Base-by-base conservation (phyloP, 2,797 vertebrate species). In the Poecilia picta region DNA sequence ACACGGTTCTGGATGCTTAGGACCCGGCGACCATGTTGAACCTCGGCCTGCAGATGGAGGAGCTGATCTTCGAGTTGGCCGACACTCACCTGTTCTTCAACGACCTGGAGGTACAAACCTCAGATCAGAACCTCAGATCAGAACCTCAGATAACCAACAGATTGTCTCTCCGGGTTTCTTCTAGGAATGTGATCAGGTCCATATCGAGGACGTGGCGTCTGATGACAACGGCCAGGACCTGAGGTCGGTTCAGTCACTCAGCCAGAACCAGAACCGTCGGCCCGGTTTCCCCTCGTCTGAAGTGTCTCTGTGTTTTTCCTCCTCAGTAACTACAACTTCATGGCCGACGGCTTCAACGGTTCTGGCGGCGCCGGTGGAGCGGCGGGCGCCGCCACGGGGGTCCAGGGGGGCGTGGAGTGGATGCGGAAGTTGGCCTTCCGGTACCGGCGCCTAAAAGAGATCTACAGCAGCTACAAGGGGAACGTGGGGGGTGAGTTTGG, bases 51-150 rank as follows among this genome's bases (percentile, higher is more conserved):
- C 98, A 97, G 81, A 99, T 99, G 98, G 98, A 99, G 93, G 98
- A 99, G 93, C 96, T 99, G 94, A 99, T 99, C 92, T 99, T 99
- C 89, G 98, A 99, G 95, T 97, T 99, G 70, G 98, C 98, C 45
- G 98, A 99, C 94, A 99, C 97, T 25, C 98, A 99, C 87, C 96
- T 99, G 2, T 99, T 99, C 96, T 99, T 99, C 95, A 99, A 99
- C 76, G 98, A 99, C 90, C 95, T 99, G 87, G 98, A 99, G 97
- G 98, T 99, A 47, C 13, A 2, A 28, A 3, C 4, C 23, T n/a
- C n/a, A n/a, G n/a, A 55, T 2, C 20, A 51, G 49, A 51, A 51
- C 49, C 10, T 45, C 10, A 43, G 43, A 12, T 12, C 5, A 39
- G 39, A 39, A 39, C 39, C 39, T 39, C 39, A 39, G 39, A 39